Evolutionary conservation across 2,113 vertebrate species (phyloP).

Genomic region (Pipra filicauda): DNA sequence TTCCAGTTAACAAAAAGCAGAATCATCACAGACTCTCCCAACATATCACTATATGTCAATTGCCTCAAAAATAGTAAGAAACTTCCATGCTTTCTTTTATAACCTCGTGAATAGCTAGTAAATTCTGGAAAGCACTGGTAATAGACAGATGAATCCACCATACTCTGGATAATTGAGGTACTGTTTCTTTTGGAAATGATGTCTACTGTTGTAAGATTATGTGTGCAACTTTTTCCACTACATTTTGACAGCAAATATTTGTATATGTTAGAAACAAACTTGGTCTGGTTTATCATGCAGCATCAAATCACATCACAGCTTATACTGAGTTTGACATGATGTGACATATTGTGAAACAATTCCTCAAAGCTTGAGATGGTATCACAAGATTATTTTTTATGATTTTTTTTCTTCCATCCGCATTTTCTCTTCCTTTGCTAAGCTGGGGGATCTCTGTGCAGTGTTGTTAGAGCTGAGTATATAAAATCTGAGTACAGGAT

Average conservation of each 20-base stretch:
- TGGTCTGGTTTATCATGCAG: background rate
- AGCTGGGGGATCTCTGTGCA: background rate
- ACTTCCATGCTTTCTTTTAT: background rate
- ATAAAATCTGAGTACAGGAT: background rate
- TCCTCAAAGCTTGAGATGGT: background rate
- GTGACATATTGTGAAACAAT: background rate
- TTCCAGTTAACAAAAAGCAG: background rate
- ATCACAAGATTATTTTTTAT: background rate
- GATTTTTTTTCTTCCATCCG: background rate
- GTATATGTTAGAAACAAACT: background rate
- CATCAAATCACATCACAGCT: background rate
- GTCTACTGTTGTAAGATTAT: background rate
- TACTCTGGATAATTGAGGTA: background rate
- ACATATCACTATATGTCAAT: background rate
- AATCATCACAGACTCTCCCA: background rate
- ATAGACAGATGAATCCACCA: background rate
- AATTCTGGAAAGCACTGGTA: background rate
- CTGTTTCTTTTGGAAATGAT: background rate
- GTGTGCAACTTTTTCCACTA: background rate
- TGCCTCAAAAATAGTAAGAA: constrained; percentile 7
- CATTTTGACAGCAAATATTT: background rate
- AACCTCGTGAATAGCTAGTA: background rate
- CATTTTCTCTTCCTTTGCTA: background rate
- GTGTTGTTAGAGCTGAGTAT: background rate
- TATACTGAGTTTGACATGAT: background rate